Base-by-base conservation (phyloP, 2,888 invertebrate genomes). In the Heliconius sara region DNA sequence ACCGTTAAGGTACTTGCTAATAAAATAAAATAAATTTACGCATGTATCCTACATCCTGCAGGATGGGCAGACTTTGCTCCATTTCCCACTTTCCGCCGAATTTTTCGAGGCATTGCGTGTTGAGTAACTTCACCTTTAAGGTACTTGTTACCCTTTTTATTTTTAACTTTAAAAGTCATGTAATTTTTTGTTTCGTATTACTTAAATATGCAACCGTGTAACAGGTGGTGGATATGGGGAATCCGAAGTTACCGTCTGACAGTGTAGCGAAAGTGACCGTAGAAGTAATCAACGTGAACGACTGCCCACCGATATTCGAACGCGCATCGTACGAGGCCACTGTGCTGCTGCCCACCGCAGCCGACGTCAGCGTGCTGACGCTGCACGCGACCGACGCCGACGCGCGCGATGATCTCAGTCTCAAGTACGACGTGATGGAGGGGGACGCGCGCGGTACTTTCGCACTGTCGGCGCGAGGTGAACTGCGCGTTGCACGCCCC, bases 251-350 rank as follows among this genome's bases (percentile, higher is more conserved):
- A 39, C 97, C 97, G 34, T 97, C 98, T 0, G 97, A 97, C 85
- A 97, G 96, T 78, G 96, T 97, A 19, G 98, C 99, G 0, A 96
- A 95, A 81, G 98, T 99, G 22, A 94, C 96, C 83, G 97, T 99
- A 43, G 93, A 95, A 79, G 97, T 99, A 52, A 95, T 94, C 10
- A 98, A 99, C 92, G 97, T 98, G 10, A 99, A 99, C 92, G 99
- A 99, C 89, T 98, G 98, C 85, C 97, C 98, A n/a, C 99, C 99
- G 5, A 93, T 95, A 77, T 99, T 99, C 91, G 92, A 96, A 13
- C 96, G 96, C 80, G 89, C 96, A 22, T 93, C 96, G 77, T 98
- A 98, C 91, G 97, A 97, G 86, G 96, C 97, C 1, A 97, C 97
- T 0, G 92, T 99, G 75, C 94, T 98, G 80, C 91, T 98, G 83